Conservation (phyloP, 2,797 vertebrate genomes). For the Micropoecilia bifurca region DNA sequence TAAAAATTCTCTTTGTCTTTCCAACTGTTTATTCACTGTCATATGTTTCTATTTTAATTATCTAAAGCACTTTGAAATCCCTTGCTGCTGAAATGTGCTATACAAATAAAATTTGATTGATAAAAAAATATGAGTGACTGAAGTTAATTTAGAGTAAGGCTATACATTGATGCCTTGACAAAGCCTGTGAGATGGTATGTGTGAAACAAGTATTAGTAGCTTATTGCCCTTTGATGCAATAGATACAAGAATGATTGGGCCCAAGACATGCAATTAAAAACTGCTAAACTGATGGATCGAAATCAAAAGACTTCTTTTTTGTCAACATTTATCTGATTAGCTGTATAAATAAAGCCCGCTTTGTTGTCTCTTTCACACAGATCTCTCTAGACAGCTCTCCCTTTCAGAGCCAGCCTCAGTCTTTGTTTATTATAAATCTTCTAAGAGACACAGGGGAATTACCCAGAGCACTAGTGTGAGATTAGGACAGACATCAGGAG, state of each 20-base stretch:
- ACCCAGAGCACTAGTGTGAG: conserved; percentile 24
- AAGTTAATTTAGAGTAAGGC: background rate
- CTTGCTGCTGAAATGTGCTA: no score
- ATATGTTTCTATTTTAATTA: no score
- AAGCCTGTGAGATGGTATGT: conserved; percentile 22
- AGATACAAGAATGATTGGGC: conserved; percentile 33
- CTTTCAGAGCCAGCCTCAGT: conserved; percentile 59
- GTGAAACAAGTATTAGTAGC: background rate
- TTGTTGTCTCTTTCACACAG: conserved; percentile 43
- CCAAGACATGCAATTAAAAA: conserved; percentile 30
- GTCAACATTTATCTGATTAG: conserved; percentile 37
- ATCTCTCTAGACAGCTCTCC: conserved; percentile 45
- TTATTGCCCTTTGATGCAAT: background rate
- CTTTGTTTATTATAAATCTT: conserved; percentile 74
- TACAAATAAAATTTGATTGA: no score
- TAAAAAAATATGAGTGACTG: background rate
- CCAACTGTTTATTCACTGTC: no score
- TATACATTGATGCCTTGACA: background rate
- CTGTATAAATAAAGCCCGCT: conserved; percentile 42
- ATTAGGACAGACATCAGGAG: conserved; percentile 30
- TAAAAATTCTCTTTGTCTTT: no score
- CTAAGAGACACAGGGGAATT: conserved; percentile 27
- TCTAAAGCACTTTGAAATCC: no score
- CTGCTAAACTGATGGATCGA: conserved; percentile 18
- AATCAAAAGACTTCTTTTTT: background rate